Evolutionary conservation across 2,888 invertebrate genomes (phyloP), one percentile per base, ranked within the genome.

Genomic region (Rhamnusium bicolor): DNA sequence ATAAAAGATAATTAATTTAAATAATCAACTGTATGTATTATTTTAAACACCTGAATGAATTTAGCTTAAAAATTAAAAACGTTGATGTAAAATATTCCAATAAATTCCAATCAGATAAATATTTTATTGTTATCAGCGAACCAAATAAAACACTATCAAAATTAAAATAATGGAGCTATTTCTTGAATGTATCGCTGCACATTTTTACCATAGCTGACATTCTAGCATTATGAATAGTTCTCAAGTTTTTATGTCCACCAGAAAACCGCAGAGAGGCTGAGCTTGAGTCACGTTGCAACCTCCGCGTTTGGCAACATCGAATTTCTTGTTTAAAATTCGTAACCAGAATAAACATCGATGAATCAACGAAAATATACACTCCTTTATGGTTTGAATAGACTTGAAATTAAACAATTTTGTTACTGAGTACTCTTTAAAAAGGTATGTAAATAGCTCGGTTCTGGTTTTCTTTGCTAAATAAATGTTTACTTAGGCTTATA

Each of bases 401-500:
- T 32, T 5, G 32, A 32, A 58, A 58, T 58, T 65, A 32, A 65
- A 27, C 18, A 65, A 65, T 32, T 65, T 32, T 32, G 47, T 65
- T 58, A 29, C 53, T 54, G 54, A 65, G 53, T 65, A 65, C 53
- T 65, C 65, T 65, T 53, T 53, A 63, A 27, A 47, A 32, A 2
- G 61, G 47, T 62, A 62, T 62, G 62, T 24, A 47, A 65, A 51
- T 51, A 51, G 19, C 1, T n/a, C 40, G n/a, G 40, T 40, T 29
- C 14, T 18, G 58, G 58, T 47, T 62, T 47, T 21, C 46, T 47
- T 62, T 21, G 27, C 18, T 29, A 10, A 27, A 6, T 10, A 65
- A 65, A 65, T 65, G 54, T 65, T 65, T 65, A 65, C 19, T 24
- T 51, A 10, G 51, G 24, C 53, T 53, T 65, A 65, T 65, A 65